phyloP scores from a whole-genome alignment of 2,888 invertebrate genomes.

The Cenopis cana region DNA sequence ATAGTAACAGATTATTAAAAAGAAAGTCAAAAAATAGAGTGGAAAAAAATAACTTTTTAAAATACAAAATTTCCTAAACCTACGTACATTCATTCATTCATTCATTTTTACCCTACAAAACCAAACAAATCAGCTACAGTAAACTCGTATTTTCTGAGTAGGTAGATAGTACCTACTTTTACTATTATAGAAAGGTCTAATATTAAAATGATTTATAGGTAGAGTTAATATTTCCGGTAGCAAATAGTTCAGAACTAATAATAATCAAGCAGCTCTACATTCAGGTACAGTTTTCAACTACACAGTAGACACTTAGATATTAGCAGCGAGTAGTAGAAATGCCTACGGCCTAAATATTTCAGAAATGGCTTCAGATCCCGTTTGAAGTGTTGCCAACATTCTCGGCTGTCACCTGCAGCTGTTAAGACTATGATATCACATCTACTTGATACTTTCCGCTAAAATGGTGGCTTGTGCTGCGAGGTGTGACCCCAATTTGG shows the following conservation, averaged over 20 bases:
- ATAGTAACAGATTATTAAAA: background rate
- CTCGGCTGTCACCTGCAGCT: slow-evolving; percentile 43
- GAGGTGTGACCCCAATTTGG: background rate
- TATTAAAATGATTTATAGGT: background rate
- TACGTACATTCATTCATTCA: no score
- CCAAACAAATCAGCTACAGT: background rate
- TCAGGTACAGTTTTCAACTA: slow-evolving; percentile 1
- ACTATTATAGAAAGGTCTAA: background rate
- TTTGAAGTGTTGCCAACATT: slow-evolving; percentile 56
- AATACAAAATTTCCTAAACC: background rate
- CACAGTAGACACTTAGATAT: slow-evolving; percentile 4
- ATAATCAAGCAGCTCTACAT: background rate
- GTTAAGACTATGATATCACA: slow-evolving; percentile 36
- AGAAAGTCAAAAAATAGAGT: background rate
- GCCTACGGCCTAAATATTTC: slow-evolving; percentile 48
- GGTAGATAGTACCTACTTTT: background rate
- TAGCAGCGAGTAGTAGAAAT: slow-evolving; percentile 28
- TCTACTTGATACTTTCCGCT: slow-evolving; percentile 23
- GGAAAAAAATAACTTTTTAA: background rate
- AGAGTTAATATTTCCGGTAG: background rate
- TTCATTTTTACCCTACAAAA: background rate
- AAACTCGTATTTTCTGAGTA: background rate
- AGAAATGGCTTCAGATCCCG: slow-evolving; percentile 44
- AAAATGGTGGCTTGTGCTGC: background rate
- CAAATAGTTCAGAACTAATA: background rate